Conservation (phyloP, 1,140 invertebrate species). For the Laupala kohalensis region DNA sequence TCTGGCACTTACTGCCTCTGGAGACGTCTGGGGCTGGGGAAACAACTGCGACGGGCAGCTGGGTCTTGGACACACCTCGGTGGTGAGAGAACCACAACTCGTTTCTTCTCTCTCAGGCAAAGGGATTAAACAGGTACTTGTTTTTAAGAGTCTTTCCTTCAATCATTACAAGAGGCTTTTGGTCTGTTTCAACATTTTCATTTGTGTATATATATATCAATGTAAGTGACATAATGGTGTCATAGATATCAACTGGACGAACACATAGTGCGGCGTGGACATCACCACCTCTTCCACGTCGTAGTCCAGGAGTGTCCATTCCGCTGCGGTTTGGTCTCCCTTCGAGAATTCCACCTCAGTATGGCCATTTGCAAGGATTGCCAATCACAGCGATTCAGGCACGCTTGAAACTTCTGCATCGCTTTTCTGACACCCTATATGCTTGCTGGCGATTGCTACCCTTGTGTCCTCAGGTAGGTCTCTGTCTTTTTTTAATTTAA, state of each 20-base stretch:
- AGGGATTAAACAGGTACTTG: constrained; percentile 39
- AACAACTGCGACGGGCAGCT: constrained; percentile 49
- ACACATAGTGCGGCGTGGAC: constrained; percentile 54
- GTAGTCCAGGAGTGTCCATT: constrained; percentile 33
- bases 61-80: constrained; percentile 40
- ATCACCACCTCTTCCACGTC: constrained; percentile 32
- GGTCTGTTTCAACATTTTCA: no score
- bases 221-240: not conserved
- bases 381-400: constrained; percentile 37
- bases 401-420: constrained; percentile 41
- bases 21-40: constrained; percentile 52
- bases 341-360: constrained; percentile 39
- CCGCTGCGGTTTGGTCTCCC: constrained; percentile 40
- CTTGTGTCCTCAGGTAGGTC: constrained; percentile 29
- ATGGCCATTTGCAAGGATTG: constrained; percentile 35
- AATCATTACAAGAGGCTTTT: no score
- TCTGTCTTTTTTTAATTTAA: no score
- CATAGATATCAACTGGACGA: constrained; percentile 42
- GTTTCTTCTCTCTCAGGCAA: constrained; percentile 39
- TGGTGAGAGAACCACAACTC: constrained; percentile 40
- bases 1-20: constrained; percentile 39
- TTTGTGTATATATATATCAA: not conserved
- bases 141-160: not conserved
- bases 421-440: constrained; percentile 50
- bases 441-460: constrained; percentile 47